Percentiles rank a stretch among this genome's conserved stretches.
Evolutionary conservation across 2,113 vertebrate species (phyloP).

Genomic region (Pelobates fuscus): DNA sequence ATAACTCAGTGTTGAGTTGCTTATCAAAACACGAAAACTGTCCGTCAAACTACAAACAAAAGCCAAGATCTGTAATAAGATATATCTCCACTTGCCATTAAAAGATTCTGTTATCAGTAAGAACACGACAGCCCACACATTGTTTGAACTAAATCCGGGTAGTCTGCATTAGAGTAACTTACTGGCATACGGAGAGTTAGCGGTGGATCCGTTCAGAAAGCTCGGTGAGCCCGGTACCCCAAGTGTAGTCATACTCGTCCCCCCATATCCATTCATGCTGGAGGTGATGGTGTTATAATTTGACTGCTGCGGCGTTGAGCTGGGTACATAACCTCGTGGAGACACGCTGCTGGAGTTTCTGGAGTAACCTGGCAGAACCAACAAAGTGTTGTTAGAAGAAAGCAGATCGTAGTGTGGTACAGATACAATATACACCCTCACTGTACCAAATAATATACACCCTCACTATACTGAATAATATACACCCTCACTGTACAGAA

Average conservation of each 20-base stretch:
- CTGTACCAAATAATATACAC: too few relatives aligned
- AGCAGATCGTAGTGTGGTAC: too few relatives aligned
- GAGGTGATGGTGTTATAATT: slow-evolving; percentile 83
- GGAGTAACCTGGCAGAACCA: slow-evolving; percentile 76
- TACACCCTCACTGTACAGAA: too few relatives aligned
- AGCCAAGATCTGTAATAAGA: too few relatives aligned
- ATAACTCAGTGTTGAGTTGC: too few relatives aligned
- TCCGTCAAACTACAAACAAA: too few relatives aligned
- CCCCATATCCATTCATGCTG: slow-evolving; percentile 84
- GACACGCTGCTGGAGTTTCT: slow-evolving; percentile 87
- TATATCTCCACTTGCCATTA: too few relatives aligned
- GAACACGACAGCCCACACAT: background rate
- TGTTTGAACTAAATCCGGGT: background rate
- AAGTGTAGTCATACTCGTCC: slow-evolving; percentile 81
- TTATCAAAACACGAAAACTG: too few relatives aligned
- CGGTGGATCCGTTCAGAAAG: slow-evolving; percentile 92
- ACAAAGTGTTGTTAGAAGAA: background rate
- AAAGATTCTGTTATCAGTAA: background rate
- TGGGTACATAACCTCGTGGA: slow-evolving; percentile 83
- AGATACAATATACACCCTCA: too few relatives aligned
- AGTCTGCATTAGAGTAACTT: slow-evolving; percentile 63
- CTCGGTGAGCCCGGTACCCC: slow-evolving; percentile 90
- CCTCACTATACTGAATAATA: too few relatives aligned
- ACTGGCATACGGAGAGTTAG: slow-evolving; percentile 95
- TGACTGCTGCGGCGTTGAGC: slow-evolving; percentile 89